Evolutionary conservation across 1,140 invertebrate species (phyloP), one percentile per base, ranked within the genome.

Genomic region (Delia radicum): DNA sequence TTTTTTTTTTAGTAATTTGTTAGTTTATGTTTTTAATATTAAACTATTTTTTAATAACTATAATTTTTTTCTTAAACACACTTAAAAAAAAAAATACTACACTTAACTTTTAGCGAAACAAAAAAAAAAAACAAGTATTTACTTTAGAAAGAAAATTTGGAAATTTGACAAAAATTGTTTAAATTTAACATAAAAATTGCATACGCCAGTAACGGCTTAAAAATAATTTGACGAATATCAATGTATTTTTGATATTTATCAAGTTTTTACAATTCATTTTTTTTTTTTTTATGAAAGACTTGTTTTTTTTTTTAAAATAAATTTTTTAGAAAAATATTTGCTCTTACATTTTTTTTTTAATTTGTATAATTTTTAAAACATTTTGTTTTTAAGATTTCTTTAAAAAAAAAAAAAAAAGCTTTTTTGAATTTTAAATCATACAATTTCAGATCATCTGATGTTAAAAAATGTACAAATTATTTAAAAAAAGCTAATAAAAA

Each of bases 391-490:
- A 31, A 2, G 29, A 31, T 55, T 55, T 0, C 8, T 55, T 55
- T 15, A 55, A 6, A 67, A 67, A 29, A 67, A 29, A 2, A 67
- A 29, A 67, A 28, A 31, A 67, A 29, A 67, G 28, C 28, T 67
- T 67, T 29, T 29, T 31, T 67, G 3, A 67, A n/a, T 37, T 21
- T 69, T 69, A 21, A 37, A 37, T 69, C 10, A 69, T 24, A 55
- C 18, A 37, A 33, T 37, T 69, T 69, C 65, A 69, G 65, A 69
- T 37, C 65, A 69, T 69, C 65, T 69, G 65, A 69, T 69, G 65
- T 69, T 69, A 69, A 24, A 69, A 69, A 69, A 69, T 69, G 65
- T 69, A 69, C 65, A 69, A 69, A 69, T 69, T 69, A 69, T 69
- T 69, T 69, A 28, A 69, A 69, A n/a, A 69, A 69, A 37, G 65